phyloP scores from a whole-genome alignment of 2,797 vertebrate genomes.

The Enteromius afrohamiltoni region DNA sequence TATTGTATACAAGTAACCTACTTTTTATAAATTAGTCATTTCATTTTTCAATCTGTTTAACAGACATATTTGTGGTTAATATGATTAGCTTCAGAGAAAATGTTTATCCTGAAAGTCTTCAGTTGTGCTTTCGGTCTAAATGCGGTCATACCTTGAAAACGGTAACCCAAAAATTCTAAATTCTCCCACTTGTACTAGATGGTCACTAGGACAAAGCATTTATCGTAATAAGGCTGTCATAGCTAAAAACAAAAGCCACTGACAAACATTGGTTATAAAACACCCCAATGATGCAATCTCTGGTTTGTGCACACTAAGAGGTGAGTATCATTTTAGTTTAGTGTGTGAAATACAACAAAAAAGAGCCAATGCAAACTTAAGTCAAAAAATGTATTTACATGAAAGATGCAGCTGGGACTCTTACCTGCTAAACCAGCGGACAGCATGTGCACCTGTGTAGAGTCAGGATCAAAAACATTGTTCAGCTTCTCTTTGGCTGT shows the following conservation, averaged over 20 bases:
- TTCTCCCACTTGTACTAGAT: constrained; percentile 40
- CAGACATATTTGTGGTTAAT: neutral
- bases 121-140: constrained; percentile 81
- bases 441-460: constrained; percentile 96
- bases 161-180: constrained; percentile 49
- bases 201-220: constrained; percentile 37
- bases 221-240: constrained; percentile 39
- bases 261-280: constrained; percentile 51
- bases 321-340: constrained; percentile 57
- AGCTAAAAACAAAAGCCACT: constrained; percentile 44
- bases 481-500: constrained; percentile 95
- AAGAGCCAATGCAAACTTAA: constrained; percentile 46
- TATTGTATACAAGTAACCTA: neutral
- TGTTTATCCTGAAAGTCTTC: constrained; percentile 78
- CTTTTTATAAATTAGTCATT: neutral
- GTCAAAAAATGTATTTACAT: constrained; percentile 36
- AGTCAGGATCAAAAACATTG: constrained; percentile 89
- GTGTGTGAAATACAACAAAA: constrained; percentile 52
- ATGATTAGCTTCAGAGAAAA: neutral
- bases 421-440: constrained; percentile 99
- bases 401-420: constrained; percentile 51
- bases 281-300: constrained; percentile 40
- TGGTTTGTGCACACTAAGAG: constrained; percentile 47
- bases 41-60: neutral
- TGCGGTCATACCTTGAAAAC: constrained; percentile 58